These are phyloP conservation scores for Petrocephalus microphthalmus DNA, from an alignment of 2,113 vertebrate species.

Conservation along the genomic window DNA sequence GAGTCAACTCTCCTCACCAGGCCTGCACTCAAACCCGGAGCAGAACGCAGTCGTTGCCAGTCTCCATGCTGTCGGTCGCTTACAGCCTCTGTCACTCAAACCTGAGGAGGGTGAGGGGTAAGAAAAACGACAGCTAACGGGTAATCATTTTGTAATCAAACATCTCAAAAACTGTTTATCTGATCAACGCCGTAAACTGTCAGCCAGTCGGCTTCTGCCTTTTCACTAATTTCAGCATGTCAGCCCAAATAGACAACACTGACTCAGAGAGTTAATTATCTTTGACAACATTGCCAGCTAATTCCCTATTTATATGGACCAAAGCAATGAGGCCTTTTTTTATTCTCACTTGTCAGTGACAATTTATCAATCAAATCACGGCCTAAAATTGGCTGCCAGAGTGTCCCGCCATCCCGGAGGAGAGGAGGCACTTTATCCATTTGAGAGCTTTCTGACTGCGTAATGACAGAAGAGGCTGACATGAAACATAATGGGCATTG, in stretches of 20 bases:
- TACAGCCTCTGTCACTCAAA: constrained; percentile 56
- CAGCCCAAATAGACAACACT: constrained; percentile 71
- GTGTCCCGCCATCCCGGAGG: constrained; percentile 62
- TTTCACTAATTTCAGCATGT: constrained; percentile 79
- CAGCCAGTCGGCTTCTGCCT: constrained; percentile 72
- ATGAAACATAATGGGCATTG: constrained; percentile 57
- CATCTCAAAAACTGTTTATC: constrained; percentile 77
- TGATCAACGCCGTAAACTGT: constrained; percentile 74
- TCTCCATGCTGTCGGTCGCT: constrained; percentile 32
- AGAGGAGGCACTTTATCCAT: constrained; percentile 65
- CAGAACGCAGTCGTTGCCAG: neutral
- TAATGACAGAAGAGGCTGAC: constrained; percentile 67
- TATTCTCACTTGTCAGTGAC: constrained; percentile 77
- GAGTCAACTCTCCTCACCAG: neutral
- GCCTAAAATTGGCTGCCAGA: constrained; percentile 71
- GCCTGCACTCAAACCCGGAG: neutral
- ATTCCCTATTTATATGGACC: constrained; percentile 85
- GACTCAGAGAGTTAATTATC: constrained; percentile 82
- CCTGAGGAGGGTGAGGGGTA: constrained; percentile 53
- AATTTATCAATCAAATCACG: constrained; percentile 84
- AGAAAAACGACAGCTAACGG: constrained; percentile 56
- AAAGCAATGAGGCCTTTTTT: constrained; percentile 68
- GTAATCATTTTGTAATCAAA: constrained; percentile 85
- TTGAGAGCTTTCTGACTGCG: constrained; percentile 61
- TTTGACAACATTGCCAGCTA: constrained; percentile 86